Evolutionary conservation across 2,888 invertebrate species (phyloP).

Genomic region (Lucinisca nassula): DNA sequence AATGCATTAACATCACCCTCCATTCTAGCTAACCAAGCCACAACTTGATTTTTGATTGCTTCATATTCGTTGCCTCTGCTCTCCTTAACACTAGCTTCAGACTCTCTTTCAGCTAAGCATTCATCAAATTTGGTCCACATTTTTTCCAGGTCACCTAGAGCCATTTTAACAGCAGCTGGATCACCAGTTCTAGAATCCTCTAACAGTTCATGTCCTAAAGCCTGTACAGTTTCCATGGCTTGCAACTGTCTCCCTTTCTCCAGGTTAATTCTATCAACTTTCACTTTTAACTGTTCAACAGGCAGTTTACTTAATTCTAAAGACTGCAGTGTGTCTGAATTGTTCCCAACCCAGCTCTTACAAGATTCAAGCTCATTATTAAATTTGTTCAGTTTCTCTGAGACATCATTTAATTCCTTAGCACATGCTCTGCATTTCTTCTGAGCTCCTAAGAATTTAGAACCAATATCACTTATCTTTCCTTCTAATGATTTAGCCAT

Average conservation of each 20-base stretch:
- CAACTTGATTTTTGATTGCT: slow-evolving; percentile 93
- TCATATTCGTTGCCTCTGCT: slow-evolving; percentile 96
- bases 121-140: slow-evolving; percentile 96
- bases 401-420: slow-evolving; percentile 94
- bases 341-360: slow-evolving; percentile 83
- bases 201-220: slow-evolving; percentile 80
- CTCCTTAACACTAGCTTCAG: slow-evolving; percentile 94
- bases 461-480: slow-evolving; percentile 95
- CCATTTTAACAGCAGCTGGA: slow-evolving; percentile 80
- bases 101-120: slow-evolving; percentile 94
- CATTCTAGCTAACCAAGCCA: slow-evolving; percentile 95
- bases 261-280: slow-evolving; percentile 89
- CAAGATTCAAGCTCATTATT: slow-evolving; percentile 84
- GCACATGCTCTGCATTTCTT: slow-evolving; percentile 94
- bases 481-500: slow-evolving; percentile 96
- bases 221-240: slow-evolving; percentile 78
- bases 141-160: slow-evolving; percentile 91
- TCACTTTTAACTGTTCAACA: slow-evolving; percentile 90
- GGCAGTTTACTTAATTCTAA: slow-evolving; percentile 91
- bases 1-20: slow-evolving; percentile 93
- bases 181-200: slow-evolving; percentile 85
- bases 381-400: slow-evolving; percentile 91
- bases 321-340: slow-evolving; percentile 86
- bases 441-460: slow-evolving; percentile 95
- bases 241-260: slow-evolving; percentile 77